A percentile compares a stretch with the other conserved stretches of the same genome.
phyloP scores from a whole-genome alignment of 2,888 invertebrate species.

The Apodemia hepburni region DNA sequence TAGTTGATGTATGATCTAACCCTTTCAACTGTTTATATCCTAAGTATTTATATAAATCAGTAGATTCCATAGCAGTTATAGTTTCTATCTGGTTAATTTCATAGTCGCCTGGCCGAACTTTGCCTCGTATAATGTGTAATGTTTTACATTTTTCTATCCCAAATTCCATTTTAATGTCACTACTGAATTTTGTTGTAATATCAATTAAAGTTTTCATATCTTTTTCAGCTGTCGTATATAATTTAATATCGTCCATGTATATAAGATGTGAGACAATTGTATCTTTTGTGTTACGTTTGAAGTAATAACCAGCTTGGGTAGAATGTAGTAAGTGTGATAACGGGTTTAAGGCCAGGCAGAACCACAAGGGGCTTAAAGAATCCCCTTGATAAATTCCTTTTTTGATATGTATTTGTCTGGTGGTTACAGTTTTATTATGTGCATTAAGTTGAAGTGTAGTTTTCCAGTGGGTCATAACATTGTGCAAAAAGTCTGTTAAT shows the following conservation, averaged over 20 bases:
- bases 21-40: constrained; percentile 8
- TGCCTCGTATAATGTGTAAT: neutral
- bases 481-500: neutral
- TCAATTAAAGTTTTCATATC: neutral
- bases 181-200: neutral
- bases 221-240: no score
- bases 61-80: neutral
- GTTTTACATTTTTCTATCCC: neutral
- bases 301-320: no score
- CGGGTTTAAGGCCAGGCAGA: no score
- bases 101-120: constrained; percentile 1
- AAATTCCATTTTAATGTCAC: constrained; percentile 1
- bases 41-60: constrained; percentile 13
- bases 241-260: no score
- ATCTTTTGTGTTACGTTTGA: no score
- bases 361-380: no score
- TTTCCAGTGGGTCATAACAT: constrained; percentile 7
- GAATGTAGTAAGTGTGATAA: no score
- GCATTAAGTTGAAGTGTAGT: constrained; percentile 7
- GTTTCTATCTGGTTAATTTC: neutral
- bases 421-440: no score
- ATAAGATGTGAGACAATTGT: no score
- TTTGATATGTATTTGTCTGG: no score
- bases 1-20: neutral
- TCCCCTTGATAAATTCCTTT: no score